phyloP scores from a whole-genome alignment of 2,113 vertebrate species.

The Chaetops frenatus region DNA sequence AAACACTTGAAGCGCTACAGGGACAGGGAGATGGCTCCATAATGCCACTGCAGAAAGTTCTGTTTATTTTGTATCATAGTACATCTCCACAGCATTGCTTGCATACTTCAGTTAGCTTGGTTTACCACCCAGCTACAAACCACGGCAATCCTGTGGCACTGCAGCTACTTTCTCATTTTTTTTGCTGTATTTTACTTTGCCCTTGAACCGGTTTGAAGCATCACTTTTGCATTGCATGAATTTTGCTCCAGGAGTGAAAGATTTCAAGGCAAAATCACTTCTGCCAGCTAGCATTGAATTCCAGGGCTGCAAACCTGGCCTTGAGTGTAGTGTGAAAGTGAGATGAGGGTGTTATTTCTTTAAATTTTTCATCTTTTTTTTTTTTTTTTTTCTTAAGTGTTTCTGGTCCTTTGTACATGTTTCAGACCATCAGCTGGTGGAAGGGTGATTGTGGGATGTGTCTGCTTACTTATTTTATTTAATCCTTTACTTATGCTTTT shows the following conservation, averaged over 20 bases:
- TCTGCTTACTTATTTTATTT: background rate
- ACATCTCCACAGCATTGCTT: background rate
- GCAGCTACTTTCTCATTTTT: background rate
- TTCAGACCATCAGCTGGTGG: background rate
- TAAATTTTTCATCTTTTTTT: background rate
- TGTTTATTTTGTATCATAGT: background rate
- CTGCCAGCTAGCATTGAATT: background rate
- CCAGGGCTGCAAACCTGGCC: background rate
- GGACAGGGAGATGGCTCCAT: background rate
- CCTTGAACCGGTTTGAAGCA: background rate
- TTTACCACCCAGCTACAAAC: background rate
- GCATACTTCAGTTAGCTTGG: background rate
- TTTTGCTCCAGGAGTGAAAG: background rate
- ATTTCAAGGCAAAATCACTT: background rate
- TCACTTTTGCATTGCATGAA: accelerated
- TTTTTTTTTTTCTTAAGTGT: too few species aligned
- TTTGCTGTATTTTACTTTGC: background rate
- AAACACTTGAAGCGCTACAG: background rate
- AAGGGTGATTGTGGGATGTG: background rate
- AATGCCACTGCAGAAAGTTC: background rate
- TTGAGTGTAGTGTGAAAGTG: background rate
- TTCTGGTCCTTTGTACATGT: background rate
- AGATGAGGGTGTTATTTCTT: background rate
- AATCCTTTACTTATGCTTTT: background rate
- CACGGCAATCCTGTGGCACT: background rate